These are phyloP conservation scores for Mormyrops boulengeri DNA, from an alignment of 2,797 vertebrate genomes.

Conservation along the genomic window DNA sequence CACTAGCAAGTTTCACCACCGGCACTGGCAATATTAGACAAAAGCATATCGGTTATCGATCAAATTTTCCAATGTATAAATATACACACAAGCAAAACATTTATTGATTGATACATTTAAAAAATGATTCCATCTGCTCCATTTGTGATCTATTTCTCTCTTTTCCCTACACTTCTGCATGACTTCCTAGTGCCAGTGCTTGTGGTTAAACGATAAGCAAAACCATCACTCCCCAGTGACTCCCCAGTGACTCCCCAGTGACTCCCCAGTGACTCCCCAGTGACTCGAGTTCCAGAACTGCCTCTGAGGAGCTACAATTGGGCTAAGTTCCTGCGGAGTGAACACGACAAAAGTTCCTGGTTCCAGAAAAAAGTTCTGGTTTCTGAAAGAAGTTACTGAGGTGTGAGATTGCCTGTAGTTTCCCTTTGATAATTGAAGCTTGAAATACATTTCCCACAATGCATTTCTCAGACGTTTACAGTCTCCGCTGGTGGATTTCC, in stretches of 20 bases:
- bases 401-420: background rate
- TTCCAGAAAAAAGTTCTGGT: background rate
- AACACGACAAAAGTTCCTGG: background rate
- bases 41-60: background rate
- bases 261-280: too few species aligned
- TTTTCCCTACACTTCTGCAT: background rate
- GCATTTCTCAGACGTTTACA: background rate
- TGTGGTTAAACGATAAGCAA: background rate
- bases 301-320: background rate
- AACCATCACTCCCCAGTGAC: background rate
- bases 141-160: background rate
- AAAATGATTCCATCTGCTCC: background rate
- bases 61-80: background rate
- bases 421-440: background rate
- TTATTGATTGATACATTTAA: background rate
- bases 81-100: background rate
- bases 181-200: background rate
- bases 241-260: background rate
- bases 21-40: background rate
- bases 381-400: background rate
- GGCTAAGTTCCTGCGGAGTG: background rate
- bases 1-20: background rate
- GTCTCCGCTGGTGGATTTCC: background rate
- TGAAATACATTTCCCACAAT: background rate
- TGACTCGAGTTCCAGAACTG: background rate